Percentiles rank a stretch among this genome's conserved stretches.
These are phyloP conservation scores for Ispidina lecontei DNA, from an alignment of 2,797 vertebrate genomes.

Conservation along the genomic window DNA sequence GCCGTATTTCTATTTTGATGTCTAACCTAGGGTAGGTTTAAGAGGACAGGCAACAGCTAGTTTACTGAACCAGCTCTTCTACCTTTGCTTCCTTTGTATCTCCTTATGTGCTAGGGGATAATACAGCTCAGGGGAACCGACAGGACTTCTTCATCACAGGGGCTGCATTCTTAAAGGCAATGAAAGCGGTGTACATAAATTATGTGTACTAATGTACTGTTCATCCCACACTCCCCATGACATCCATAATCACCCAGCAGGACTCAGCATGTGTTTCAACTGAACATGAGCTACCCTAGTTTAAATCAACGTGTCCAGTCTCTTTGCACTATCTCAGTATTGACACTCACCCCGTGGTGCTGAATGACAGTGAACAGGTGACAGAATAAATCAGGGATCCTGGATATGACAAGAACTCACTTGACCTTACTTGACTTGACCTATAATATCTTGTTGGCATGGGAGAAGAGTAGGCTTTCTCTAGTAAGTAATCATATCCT, in stretches of 20 bases:
- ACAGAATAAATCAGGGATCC: constrained; percentile 60
- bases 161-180: neutral
- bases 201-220: neutral
- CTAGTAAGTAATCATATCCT: constrained; percentile 60
- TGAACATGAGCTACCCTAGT: neutral
- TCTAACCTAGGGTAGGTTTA: neutral
- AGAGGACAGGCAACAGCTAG: neutral
- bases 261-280: constrained; percentile 8
- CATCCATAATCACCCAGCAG: constrained; percentile 51
- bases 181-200: neutral
- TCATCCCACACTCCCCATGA: constrained; percentile 8
- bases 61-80: neutral
- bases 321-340: neutral
- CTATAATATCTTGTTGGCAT: constrained; percentile 40
- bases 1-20: neutral
- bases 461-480: constrained; percentile 23
- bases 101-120: neutral
- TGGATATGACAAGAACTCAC: constrained; percentile 58
- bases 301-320: neutral
- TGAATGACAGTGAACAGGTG: constrained; percentile 51
- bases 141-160: neutral
- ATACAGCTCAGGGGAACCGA: neutral
- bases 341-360: neutral
- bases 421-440: constrained; percentile 67
- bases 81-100: neutral